Conservation (phyloP, 30 jellyfish, hydroid and myxozoan genomes). For the Pseudorhiza aurosa region DNA sequence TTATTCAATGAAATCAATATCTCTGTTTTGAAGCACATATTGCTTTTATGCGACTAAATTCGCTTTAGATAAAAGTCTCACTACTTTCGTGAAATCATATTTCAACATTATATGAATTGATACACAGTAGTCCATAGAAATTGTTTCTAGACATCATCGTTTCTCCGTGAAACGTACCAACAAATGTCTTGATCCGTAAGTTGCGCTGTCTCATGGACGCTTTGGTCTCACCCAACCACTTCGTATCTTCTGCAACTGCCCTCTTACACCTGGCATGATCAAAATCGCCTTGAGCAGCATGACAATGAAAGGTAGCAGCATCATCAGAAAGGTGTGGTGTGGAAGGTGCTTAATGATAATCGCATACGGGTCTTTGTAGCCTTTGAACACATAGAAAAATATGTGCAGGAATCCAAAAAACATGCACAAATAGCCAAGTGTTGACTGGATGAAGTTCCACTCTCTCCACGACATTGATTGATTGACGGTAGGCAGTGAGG, state of each 20-base stretch:
- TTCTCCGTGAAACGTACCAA: background rate
- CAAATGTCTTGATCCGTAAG: background rate
- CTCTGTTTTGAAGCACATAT: too few species aligned
- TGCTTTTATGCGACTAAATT: too few species aligned
- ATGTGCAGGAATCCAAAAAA: slow-evolving; percentile 66
- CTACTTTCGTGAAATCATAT: too few species aligned
- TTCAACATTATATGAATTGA: too few species aligned
- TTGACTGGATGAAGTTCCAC: slow-evolving; percentile 85
- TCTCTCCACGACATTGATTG: slow-evolving; percentile 89
- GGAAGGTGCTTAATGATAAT: slow-evolving; percentile 23
- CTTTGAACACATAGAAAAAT: slow-evolving; percentile 41
- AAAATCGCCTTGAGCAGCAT: slow-evolving; percentile 59
- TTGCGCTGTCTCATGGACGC: background rate
- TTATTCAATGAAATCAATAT: too few species aligned
- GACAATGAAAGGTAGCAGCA: slow-evolving; percentile 69
- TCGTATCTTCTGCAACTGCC: slow-evolving; percentile 45
- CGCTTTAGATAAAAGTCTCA: too few species aligned
- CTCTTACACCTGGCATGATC: slow-evolving; percentile 60
- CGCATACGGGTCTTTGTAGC: background rate
- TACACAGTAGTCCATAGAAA: too few species aligned
- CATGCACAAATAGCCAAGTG: slow-evolving; percentile 65
- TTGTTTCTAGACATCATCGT: background rate
- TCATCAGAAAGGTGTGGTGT: slow-evolving; percentile 69
- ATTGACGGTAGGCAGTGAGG: slow-evolving; percentile 90
- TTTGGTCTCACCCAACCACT: slow-evolving; percentile 38